Evolutionary conservation across 2,888 invertebrate genomes (phyloP), one percentile per base, ranked within the genome.

Genomic region (Psylliodes chrysocephalus): DNA sequence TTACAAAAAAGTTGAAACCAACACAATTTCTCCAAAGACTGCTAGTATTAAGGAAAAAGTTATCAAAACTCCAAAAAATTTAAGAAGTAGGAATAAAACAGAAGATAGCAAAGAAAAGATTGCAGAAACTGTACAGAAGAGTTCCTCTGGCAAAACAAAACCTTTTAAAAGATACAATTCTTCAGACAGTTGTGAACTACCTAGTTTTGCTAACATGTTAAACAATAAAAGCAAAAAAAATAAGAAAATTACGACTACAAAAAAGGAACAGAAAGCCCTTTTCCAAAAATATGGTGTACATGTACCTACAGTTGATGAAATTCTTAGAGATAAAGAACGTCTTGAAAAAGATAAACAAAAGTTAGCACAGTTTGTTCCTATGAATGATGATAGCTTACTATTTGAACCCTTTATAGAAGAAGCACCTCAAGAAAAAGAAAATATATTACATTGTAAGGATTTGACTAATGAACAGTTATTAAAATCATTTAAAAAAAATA

Each of bases 241-340:
- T 15, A 60, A 38, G 12, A 60, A 60, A 35, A 38, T 60, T 15
- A 15, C 25, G 17, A 71, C 65, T 38, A 40, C 28, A 19, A 57
- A 46, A 6, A 44, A n/a, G 15, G 63, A 59, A 25, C 54, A 59
- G 49, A 66, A 68, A 19, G 64, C 67, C 14, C 67, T 70, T 0
- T 73, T 72, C 49, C 67, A 73, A 53, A 73, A 67, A 51, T 75
- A 76, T 67, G 75, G 73, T 15, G 62, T 76, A 14, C 51, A 60
- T 4, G 14, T 74, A 28, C 76, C 76, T 0, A 67, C 73, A 33
- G 60, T 63, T n/a, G 67, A 74, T 18, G 69, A 73, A 62, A 69
- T 75, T n/a, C 22, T 74, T 0, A 67, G 62, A 14, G 71, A 73
- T 61, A 64, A 66, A 28, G 59, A 66, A 44, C 67, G 72, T 17